Base-by-base conservation (phyloP, 2,797 vertebrate species). In the Perodicticus potto region DNA sequence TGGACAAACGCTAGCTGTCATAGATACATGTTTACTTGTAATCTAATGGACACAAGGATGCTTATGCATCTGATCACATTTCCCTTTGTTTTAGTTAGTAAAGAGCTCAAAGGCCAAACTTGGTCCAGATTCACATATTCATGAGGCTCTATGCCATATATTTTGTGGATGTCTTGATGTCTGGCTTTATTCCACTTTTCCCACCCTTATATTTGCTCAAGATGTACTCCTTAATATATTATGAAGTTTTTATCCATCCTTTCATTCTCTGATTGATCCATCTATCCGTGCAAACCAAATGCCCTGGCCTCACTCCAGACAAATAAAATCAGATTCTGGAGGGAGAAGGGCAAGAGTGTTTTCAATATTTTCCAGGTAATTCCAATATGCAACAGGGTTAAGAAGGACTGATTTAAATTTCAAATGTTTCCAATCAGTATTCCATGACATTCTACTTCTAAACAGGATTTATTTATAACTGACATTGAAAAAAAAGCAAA, bases 261-360 rank as follows among this genome's bases (percentile, higher is more conserved):
- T 29, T 13, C 12, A 89, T 81, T 40, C 49, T 76, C 12, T 34
- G 27, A 85, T 9, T 17, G 16, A 83, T 13, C 43, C 40, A 78
- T 9, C 22, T 25, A 81, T 77, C 57, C 8, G 61, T 43, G 29
- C 2, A 77, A 87, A 61, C 70, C 81, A 45, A 59, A 86, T 45
- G 34, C 7, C 63, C 27, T 82, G 10, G 32, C 10, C 88, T 96
- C 55, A 78, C 29, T 17, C 40, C 57, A 72, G 32, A 40, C 11
- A 94, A 93, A 76, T 20, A 19, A 88, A 85, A 89, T 63, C 59
- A 55, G 76, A 81, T 72, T 90, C 72, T 92, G 73, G 72, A 84
- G 37, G n/a, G 17, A 84, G 1, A 67, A 13, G 13, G 29, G 45
- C 23, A 55, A 67, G 11, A 27, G 43, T n/a, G 57, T 59, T 67